These are phyloP conservation scores for Polyommatus icarus DNA, from an alignment of 2,888 invertebrate genomes.

Conservation along the genomic window DNA sequence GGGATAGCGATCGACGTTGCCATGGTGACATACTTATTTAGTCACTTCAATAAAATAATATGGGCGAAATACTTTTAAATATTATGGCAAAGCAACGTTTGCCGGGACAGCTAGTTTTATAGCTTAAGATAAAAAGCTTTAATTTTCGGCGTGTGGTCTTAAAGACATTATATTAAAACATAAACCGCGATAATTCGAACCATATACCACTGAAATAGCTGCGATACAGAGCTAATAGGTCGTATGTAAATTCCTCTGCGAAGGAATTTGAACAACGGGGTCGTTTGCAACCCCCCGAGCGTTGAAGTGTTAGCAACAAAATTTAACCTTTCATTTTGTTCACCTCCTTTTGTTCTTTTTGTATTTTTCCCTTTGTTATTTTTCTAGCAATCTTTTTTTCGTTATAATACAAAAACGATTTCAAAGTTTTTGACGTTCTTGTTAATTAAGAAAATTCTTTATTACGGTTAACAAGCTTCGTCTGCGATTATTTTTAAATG, in stretches of 20 bases:
- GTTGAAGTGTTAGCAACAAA: constrained; percentile 27
- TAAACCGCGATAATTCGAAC: constrained; percentile 5
- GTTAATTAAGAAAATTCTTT: constrained; percentile 20
- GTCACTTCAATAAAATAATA: no score
- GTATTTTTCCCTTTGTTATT: constrained; percentile 4
- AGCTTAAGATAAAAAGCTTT: no score
- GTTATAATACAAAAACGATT: constrained; percentile 6
- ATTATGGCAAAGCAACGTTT: no score
- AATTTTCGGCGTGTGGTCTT: background rate
- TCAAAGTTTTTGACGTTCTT: constrained; percentile 11
- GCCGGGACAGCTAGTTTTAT: no score
- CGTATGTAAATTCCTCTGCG: background rate
- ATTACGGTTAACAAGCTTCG: background rate
- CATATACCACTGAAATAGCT: background rate
- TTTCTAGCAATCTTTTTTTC: constrained; percentile 3
- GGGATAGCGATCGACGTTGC: no score
- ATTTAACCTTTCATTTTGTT: constrained; percentile 20
- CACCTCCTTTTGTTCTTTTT: constrained; percentile 25
- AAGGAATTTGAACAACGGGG: background rate
- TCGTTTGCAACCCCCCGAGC: background rate
- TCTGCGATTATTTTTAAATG: background rate
- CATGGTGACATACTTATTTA: no score
- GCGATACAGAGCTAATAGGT: background rate
- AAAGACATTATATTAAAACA: background rate
- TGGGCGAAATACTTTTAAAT: no score